Base-by-base conservation (phyloP, 2,797 vertebrate species). In the Lacerta viridis region DNA sequence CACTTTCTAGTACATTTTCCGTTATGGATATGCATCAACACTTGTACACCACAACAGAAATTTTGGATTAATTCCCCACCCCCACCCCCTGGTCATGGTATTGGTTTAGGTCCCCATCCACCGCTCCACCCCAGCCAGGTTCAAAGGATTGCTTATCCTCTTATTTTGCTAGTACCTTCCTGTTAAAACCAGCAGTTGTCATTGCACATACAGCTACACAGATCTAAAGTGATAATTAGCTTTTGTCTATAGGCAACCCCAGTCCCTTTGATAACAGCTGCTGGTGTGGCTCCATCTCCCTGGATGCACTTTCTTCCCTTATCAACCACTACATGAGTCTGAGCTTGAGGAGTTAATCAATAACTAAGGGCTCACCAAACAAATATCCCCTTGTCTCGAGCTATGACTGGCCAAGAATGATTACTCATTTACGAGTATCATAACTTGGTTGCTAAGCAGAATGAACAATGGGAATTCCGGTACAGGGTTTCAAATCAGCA, bases 341-440 rank as follows among this genome's bases (percentile, higher is more conserved):
- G 92, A 18, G 91, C 95, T 95, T 95, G 94, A 95, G 91, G 89
- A 80, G 93, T 93, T 95, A 95, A 95, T 95, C 90, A 94, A 91
- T 95, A 95, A 94, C 93, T 55, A 23, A 46, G 50, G 89, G 89
- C 87, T 89, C 13, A 86, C 85, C 84, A 85, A 88, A 82, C 85
- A 20, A 81, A 89, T 75, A 88, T 71, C 43, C 17, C 41, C 33
- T 61, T 61, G 2, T 75, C 71, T 69, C 81, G 29, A 80, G 50
- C 83, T 89, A 64, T 71, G 15, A 77, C 36, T 61, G 46, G 59
- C 43, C 18, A 78, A 83, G 18, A 18, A 84, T 80, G 71, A 64
- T 85, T 82, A 43, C 0, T 29, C 29, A 84, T 89, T 93, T 77
- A 43, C 43, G 85, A 85, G 81, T 69, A 2, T 1, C 86, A 93